A percentile compares a stretch with the other conserved stretches of the same genome.
These are phyloP conservation scores for Allacma fusca DNA, from an alignment of 2,888 invertebrate genomes.

Conservation along the genomic window DNA sequence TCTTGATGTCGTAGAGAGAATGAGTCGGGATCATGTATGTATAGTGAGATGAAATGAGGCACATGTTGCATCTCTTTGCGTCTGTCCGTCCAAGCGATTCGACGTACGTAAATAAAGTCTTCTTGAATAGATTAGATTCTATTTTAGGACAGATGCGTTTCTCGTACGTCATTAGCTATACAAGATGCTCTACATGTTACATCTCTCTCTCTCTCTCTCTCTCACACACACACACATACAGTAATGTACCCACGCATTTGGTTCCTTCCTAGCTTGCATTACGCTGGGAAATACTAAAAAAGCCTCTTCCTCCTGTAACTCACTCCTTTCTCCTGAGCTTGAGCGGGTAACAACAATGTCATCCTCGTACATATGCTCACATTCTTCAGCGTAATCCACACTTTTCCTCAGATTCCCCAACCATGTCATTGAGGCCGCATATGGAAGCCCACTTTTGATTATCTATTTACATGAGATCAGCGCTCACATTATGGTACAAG, in stretches of 20 bases:
- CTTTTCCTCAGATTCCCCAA: constrained; percentile 10
- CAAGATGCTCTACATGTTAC: constrained; percentile 12
- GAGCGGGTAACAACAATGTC: no score
- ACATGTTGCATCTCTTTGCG: constrained; percentile 24
- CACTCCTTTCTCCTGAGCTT: no score
- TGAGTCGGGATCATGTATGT: not conserved
- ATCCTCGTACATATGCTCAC: no score
- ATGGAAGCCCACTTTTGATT: not conserved
- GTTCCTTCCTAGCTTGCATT: no score
- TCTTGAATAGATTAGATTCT: constrained; percentile 34
- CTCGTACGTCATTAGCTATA: constrained; percentile 15
- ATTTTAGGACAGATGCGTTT: constrained; percentile 34
- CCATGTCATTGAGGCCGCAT: constrained; percentile 16
- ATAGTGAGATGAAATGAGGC: constrained; percentile 29
- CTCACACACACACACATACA: no score
- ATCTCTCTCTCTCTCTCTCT: not conserved
- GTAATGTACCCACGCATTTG: no score
- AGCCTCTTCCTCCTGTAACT: no score
- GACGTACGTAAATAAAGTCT: constrained; percentile 38
- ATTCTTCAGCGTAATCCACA: not conserved
- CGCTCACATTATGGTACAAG: not conserved
- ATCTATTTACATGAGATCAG: no score
- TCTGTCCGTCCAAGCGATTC: constrained; percentile 23
- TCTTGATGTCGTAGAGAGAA: not conserved
- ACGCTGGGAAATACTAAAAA: no score